These are phyloP conservation scores for Trichonephila clavata DNA, from an alignment of 1,140 invertebrate genomes.

Conservation along the genomic window DNA sequence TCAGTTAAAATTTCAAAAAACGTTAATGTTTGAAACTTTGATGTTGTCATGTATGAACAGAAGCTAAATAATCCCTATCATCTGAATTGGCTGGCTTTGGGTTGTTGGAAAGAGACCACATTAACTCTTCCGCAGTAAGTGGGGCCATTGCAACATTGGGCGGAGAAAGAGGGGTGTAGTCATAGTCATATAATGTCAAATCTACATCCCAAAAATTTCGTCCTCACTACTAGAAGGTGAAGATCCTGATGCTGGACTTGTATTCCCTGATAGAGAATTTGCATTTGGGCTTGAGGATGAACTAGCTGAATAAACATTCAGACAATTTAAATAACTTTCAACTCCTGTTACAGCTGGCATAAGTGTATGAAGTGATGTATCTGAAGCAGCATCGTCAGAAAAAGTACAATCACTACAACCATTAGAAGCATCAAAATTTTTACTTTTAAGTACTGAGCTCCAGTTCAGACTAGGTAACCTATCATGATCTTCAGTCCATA, in stretches of 20 bases:
- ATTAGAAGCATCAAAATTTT: constrained; percentile 88
- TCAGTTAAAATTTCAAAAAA: constrained; percentile 51
- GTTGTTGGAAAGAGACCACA: constrained; percentile 81
- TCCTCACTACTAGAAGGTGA: constrained; percentile 78
- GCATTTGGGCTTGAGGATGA: constrained; percentile 55
- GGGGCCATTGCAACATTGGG: constrained; percentile 86
- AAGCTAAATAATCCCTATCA: constrained; percentile 60
- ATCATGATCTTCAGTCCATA: constrained; percentile 86
- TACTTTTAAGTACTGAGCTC: constrained; percentile 93
- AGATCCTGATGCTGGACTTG: constrained; percentile 70
- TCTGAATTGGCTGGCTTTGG: constrained; percentile 41
- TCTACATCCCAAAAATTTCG: constrained; percentile 80
- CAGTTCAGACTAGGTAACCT: constrained; percentile 88
- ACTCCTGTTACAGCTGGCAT: constrained; percentile 70
- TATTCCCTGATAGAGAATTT: constrained; percentile 26
- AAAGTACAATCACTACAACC: constrained; percentile 56
- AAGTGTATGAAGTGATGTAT: constrained; percentile 69
- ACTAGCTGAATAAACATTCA: neutral
- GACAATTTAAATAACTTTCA: neutral
- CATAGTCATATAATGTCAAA: constrained; percentile 81
- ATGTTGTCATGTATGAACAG: constrained; percentile 58
- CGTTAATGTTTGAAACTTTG: constrained; percentile 28
- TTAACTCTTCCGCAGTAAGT: constrained; percentile 86
- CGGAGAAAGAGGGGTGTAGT: constrained; percentile 81
- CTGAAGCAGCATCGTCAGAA: constrained; percentile 52